Conservation (phyloP, 2,113 vertebrate species). For the Hyaena hyaena region DNA sequence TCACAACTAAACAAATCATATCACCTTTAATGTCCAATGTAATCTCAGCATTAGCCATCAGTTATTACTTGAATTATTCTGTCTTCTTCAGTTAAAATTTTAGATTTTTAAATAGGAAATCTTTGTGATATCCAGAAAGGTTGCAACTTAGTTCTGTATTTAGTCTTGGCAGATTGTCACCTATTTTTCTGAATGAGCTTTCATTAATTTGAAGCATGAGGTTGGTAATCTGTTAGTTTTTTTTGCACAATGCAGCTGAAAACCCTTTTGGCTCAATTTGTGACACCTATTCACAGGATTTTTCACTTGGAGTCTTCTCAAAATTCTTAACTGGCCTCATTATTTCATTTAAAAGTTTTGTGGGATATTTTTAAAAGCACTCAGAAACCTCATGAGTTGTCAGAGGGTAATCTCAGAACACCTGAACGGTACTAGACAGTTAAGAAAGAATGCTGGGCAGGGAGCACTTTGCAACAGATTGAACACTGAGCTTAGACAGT, state of each 20-base stretch:
- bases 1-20: neutral
- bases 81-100: neutral
- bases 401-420: neutral
- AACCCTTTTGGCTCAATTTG: neutral
- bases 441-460: neutral
- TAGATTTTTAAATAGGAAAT: neutral
- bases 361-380: neutral
- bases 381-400: neutral
- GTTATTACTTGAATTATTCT: neutral
- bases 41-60: neutral
- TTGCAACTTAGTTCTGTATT: neutral
- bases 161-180: neutral
- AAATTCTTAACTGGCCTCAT: conserved; percentile 30
- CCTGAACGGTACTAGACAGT: neutral
- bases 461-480: neutral
- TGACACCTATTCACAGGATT: neutral
- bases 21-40: neutral
- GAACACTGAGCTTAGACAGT: neutral
- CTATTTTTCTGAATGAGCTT: neutral
- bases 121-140: neutral
- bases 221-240: neutral
- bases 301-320: neutral
- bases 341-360: conserved; percentile 48
- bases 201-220: neutral
- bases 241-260: neutral